Evolutionary conservation across 2,113 vertebrate species (phyloP).

Genomic region (Phalacrocorax aristotelis): DNA sequence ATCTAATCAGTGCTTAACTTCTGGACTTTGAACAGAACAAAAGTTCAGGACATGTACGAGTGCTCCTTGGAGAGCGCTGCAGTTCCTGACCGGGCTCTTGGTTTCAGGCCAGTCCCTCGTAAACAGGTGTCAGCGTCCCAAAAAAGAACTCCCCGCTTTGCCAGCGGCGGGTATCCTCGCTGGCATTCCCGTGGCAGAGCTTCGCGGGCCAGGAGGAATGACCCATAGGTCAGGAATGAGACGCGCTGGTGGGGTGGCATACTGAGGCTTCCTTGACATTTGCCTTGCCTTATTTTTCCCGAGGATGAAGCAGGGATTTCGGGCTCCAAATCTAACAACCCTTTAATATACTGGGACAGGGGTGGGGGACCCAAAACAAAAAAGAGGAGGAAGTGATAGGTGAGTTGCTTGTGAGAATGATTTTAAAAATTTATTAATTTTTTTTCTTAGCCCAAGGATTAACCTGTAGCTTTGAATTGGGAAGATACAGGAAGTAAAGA

Average conservation of each 20-base stretch:
- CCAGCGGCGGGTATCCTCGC: conserved; percentile 46
- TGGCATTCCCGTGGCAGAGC: background rate
- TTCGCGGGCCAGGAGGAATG: background rate
- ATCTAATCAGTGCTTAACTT: background rate
- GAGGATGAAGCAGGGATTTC: background rate
- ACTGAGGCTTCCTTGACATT: background rate
- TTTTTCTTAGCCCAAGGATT: background rate
- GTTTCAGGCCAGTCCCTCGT: background rate
- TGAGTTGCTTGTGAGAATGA: background rate
- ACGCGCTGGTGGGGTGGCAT: accelerated
- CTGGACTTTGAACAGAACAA: background rate
- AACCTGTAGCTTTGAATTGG: background rate
- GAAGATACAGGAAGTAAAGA: background rate
- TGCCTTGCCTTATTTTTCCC: background rate
- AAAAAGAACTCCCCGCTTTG: conserved; percentile 31
- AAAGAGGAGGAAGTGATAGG: background rate
- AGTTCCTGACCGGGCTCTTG: background rate
- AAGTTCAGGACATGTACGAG: background rate
- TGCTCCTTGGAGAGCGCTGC: background rate
- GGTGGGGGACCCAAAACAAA: too few species aligned
- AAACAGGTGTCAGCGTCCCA: conserved; percentile 50
- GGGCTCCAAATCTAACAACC: background rate
- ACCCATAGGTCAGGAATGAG: background rate
- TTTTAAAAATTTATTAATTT: too few species aligned
- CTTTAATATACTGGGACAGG: too few species aligned